Evolutionary conservation across 2,113 vertebrate genomes (phyloP), one percentile per base, ranked within the genome.

Genomic region (Psophia crepitans): DNA sequence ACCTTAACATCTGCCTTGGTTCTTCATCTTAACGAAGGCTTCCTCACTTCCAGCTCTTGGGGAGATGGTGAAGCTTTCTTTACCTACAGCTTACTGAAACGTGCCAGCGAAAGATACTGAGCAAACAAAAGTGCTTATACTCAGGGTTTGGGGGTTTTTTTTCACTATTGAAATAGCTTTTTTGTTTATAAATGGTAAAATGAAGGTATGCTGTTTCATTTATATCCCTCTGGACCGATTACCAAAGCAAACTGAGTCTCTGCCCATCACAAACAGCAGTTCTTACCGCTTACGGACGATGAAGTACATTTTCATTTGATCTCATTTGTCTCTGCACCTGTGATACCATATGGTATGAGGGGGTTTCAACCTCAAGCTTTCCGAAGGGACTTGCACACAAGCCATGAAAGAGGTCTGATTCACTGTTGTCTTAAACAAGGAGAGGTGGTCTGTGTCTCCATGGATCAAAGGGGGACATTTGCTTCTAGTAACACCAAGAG

Each of bases 331-430:
- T 53, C 76, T 41, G 19, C 39, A 71, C 35, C 57, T 65, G 56
- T 2, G 5, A 23, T 60, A 66, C 10, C 1, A 0, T 46, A 37
- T 16, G 6, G n/a, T 35, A 24, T 1, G 3, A 71, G 26, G 23
- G 18, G 21, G 48, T 71, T 65, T 82, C 70, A 35, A 58, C 39
- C 37, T 51, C 39, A 57, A 1, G 1, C n/a, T 46, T 76, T 69
- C 49, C 32, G 70, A 65, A 77, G 15, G 15, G n/a, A 54, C 44
- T 41, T 57, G 20, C 11, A 21, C 9, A 5, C 71, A 64, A 77
- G 44, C 48, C 32, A 35, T 28, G 58, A 41, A 54, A 6, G 22
- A 60, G 27, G 14, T 27, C 13, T 48, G 76, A 22, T 76, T 76
- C 51, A 23, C 26, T 1, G 0, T 22, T 71, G 46, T 26, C 22